Evolutionary conservation across 2,797 vertebrate genomes (phyloP).

Genomic region (Hybognathus amarus): DNA sequence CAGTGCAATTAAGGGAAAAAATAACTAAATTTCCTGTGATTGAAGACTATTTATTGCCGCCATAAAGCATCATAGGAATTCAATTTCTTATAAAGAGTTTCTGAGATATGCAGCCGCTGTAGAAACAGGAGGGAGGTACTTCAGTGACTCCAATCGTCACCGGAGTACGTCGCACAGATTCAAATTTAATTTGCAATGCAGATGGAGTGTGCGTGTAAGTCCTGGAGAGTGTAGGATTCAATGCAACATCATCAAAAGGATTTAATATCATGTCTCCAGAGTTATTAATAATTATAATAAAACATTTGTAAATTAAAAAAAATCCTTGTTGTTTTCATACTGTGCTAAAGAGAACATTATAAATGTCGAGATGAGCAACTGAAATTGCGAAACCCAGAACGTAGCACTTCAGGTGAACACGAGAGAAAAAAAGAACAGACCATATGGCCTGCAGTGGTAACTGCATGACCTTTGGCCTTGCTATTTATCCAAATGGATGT

Average conservation of each 20-base stretch:
- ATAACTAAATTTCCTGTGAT: conserved; percentile 50
- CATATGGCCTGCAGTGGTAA: conserved; percentile 35
- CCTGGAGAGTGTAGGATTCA: conserved; percentile 63
- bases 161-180: conserved; percentile 45
- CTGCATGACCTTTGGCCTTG: conserved; percentile 67
- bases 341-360: conserved; percentile 42
- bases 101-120: conserved; percentile 56
- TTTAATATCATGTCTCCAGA: conserved; percentile 66
- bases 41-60: conserved; percentile 65
- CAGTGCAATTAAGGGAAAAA: conserved; percentile 60
- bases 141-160: conserved; percentile 66
- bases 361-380: conserved; percentile 54
- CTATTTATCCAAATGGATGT: conserved; percentile 44
- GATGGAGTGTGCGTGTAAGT: conserved; percentile 50
- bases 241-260: conserved; percentile 71
- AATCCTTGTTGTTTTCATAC: conserved; percentile 9
- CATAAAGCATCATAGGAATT: conserved; percentile 66
- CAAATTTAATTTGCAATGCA: conserved; percentile 54
- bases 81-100: conserved; percentile 69
- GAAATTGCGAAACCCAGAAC: conserved; percentile 62
- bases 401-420: conserved; percentile 64
- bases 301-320: conserved; percentile 56
- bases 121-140: conserved; percentile 66
- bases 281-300: conserved; percentile 50
- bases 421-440: conserved; percentile 61